Base-by-base conservation (phyloP, 2,888 invertebrate species). In the Philereme vetulata region DNA sequence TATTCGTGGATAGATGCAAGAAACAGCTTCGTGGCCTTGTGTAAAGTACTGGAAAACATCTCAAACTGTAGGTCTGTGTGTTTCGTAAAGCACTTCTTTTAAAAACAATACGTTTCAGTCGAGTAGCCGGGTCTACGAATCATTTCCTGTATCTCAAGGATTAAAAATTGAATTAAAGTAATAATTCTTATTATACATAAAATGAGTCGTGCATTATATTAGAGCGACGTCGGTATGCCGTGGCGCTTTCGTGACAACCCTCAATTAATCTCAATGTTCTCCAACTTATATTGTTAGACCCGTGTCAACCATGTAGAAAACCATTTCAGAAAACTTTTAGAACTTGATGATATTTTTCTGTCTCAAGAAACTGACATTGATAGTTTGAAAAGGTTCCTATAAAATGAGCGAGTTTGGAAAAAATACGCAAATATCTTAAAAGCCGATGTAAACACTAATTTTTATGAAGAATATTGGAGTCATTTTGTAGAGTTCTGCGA, bases 251-350 rank as follows among this genome's bases (percentile, higher is more conserved):
- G 78, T 82, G 82, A 66, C 72, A 66, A 73, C 67, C 66, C 59
- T 70, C 76, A 72, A 81, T 84, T 81, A 78, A 76, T 75, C 75
- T 76, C 71, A 75, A 74, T 74, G 66, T 68, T 74, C 70, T 70
- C 63, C 60, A 72, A 73, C 70, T 72, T 68, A 62, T 64, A 70
- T 71, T 69, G 65, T 74, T 75, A 76, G 65, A 59, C 51, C 64
- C 68, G 62, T 78, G 76, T 77, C 76, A 77, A 75, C 73, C 70
- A 71, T 66, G 62, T 33, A 62, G 43, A 50, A 50, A 60, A 34
- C 21, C 38, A 64, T 62, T 62, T 65, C 59, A 56, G 51, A 68
- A 47, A 60, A 56, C 49, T 49, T 56, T 61, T 62, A 56, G 45
- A 61, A 65, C 54, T 55, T 47, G 10, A 48, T 42, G 47, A 46